Evolutionary conservation across 2,113 vertebrate species (phyloP), one percentile per base, ranked within the genome.

Genomic region (Aldabrachelys gigantea): DNA sequence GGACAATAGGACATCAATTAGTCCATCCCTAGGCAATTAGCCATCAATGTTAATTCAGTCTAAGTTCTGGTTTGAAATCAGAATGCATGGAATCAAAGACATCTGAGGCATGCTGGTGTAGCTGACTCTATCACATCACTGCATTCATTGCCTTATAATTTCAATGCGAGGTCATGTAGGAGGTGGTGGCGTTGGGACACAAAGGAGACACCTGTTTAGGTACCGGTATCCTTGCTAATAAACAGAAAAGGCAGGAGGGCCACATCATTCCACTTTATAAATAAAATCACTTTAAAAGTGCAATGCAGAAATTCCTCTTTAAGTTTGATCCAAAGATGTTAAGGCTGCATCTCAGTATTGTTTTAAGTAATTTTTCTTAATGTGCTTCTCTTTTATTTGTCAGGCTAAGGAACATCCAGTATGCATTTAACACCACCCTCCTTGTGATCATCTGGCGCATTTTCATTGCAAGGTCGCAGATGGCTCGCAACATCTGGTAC

Each of bases 401-500:
- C 97, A 99, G 99, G 97, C 97, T 99, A 96, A 98, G 98, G 96
- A 99, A 99, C 93, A 99, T 99, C 95, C 98, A 98, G 80, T 99
- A 99, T 53, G 98, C 98, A 5, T 99, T 99, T 96, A 99, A 99
- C 97, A 99, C 99, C 2, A 95, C 98, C 56, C 94, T 99, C 82
- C 98, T 99, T 1, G 98, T 99, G 49, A 99, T 99, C 96, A 98
- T 99, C 98, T 99, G 99, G 99, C 98, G 99, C 89, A 98, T 99
- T 44, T 99, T 99, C 97, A 99, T 99, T 57, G 99, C 99, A 56
- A 98, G 99, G 96, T 99, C 99, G 29, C 99, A 99, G 98, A 99
- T 99, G 98, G 99, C 99, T 96, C 98, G 98, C 91, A 99, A 99
- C 96, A 98, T 99, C 98, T 99, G 99, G 99, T 99, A 99, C 98